A percentile compares a stretch with the other conserved stretches of the same genome.
phyloP scores from a whole-genome alignment of 1,140 invertebrate species.

The Eufriesea mexicana region DNA sequence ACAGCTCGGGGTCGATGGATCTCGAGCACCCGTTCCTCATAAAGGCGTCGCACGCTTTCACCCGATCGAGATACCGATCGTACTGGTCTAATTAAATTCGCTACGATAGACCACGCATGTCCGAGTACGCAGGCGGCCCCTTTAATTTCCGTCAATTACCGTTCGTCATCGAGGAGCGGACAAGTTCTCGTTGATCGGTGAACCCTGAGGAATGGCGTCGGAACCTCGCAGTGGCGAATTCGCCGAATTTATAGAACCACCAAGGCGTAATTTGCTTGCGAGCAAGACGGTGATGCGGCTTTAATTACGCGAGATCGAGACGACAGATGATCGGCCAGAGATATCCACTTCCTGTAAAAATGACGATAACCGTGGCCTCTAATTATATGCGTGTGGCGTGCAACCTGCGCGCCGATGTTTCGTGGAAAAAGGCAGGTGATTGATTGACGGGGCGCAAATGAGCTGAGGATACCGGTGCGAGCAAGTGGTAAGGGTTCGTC shows the following conservation, averaged over 20 bases:
- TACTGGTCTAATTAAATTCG: slow-evolving; percentile 24
- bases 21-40: background rate
- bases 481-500: background rate
- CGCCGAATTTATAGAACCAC: slow-evolving; percentile 11
- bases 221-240: slow-evolving; percentile 10
- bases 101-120: slow-evolving; percentile 3
- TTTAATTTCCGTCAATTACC: slow-evolving; percentile 26
- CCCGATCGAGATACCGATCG: slow-evolving; percentile 30
- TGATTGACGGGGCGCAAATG: slow-evolving; percentile 42
- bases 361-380: slow-evolving; percentile 39
- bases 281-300: background rate
- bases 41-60: slow-evolving; percentile 24
- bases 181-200: background rate
- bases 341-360: slow-evolving; percentile 38
- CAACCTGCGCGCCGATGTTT: slow-evolving; percentile 12
- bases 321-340: slow-evolving; percentile 27
- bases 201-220: background rate
- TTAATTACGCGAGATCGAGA: slow-evolving; percentile 47
- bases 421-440: slow-evolving; percentile 51
- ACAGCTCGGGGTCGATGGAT: background rate
- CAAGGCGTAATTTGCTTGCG: background rate
- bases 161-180: too few relatives aligned
- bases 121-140: background rate
- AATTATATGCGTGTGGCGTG: slow-evolving; percentile 36
- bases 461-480: slow-evolving; percentile 14